These are phyloP conservation scores for Lasioglossum leucozonium DNA, from an alignment of 2,888 invertebrate genomes.

Conservation along the genomic window DNA sequence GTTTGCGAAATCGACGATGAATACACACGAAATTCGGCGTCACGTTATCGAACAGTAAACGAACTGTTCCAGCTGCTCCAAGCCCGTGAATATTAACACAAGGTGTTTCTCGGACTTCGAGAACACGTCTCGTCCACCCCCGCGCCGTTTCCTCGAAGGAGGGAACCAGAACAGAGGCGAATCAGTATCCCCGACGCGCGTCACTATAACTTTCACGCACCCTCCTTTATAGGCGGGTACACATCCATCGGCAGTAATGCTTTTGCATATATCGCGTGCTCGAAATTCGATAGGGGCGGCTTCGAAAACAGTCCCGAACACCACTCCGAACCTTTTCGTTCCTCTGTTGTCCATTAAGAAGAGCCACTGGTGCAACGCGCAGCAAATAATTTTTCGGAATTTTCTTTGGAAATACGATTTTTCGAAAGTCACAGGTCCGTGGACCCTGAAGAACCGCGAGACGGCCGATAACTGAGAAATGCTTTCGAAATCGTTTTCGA, in stretches of 20 bases:
- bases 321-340: slow-evolving; percentile 47
- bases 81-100: background rate
- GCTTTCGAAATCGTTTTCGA: background rate
- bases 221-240: slow-evolving; percentile 47
- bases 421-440: background rate
- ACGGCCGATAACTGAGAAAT: background rate
- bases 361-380: slow-evolving; percentile 34
- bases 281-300: slow-evolving; percentile 60
- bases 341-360: slow-evolving; percentile 67
- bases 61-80: background rate
- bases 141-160: slow-evolving; percentile 23
- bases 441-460: background rate
- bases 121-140: slow-evolving; percentile 35
- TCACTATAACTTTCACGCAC: slow-evolving; percentile 58
- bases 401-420: background rate
- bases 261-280: slow-evolving; percentile 65
- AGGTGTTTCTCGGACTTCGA: slow-evolving; percentile 2
- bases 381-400: background rate
- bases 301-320: background rate
- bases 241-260: slow-evolving; percentile 51
- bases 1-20: slow-evolving; percentile 11
- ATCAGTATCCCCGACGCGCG: slow-evolving; percentile 33
- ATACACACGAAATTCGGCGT: slow-evolving; percentile 16
- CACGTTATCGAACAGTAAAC: background rate
- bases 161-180: slow-evolving; percentile 36